These are phyloP conservation scores for Onychomys arenicola DNA, from an alignment of 2,797 vertebrate species.

Conservation along the genomic window DNA sequence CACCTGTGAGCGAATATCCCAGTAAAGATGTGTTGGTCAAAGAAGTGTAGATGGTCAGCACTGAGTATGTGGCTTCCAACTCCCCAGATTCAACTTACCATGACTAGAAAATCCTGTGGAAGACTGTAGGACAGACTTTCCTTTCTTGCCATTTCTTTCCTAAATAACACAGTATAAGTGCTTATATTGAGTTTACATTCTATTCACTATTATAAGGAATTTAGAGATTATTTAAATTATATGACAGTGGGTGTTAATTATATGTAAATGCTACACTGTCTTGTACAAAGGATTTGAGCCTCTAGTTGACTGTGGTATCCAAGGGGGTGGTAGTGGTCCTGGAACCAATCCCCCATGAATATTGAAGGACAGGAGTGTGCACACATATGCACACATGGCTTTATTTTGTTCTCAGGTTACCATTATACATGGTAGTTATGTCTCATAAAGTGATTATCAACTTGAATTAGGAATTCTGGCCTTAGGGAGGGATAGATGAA, in stretches of 20 bases:
- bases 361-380: neutral
- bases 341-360: neutral
- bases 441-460: neutral
- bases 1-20: too few species aligned
- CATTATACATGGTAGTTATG: neutral
- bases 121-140: neutral
- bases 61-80: neutral
- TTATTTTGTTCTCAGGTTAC: neutral
- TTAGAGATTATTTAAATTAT: neutral
- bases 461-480: neutral
- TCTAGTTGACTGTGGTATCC: neutral
- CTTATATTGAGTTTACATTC: neutral
- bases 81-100: neutral
- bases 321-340: neutral
- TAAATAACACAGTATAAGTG: neutral
- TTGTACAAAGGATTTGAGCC: neutral
- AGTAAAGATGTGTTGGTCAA: neutral
- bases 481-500: neutral
- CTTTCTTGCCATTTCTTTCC: neutral
- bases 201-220: neutral
- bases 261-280: neutral
- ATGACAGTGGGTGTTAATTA: neutral
- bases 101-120: neutral
- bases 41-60: accelerated
- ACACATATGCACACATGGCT: too few species aligned